phyloP scores from a whole-genome alignment of 2,797 vertebrate genomes.

The Melanotaenia parkinsoni region DNA sequence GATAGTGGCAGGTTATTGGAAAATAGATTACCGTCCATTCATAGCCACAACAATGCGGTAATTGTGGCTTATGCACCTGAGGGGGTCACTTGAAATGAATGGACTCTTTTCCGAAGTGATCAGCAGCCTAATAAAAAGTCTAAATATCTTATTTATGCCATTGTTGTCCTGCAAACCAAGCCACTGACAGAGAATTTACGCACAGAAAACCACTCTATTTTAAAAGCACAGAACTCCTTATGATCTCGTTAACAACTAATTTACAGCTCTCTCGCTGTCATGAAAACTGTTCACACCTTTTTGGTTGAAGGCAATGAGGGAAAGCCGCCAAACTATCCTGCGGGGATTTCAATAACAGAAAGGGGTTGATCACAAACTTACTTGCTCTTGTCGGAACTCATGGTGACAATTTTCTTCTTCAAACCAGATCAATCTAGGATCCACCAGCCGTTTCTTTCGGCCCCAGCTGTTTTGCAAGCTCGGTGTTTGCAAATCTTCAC shows the following conservation, averaged over 20 bases:
- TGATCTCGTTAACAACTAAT: neutral
- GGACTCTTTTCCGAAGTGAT: neutral
- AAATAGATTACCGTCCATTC: conserved; percentile 75
- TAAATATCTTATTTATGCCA: neutral
- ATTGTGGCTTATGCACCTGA: conserved; percentile 22
- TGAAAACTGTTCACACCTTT: neutral
- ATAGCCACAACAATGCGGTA: conserved; percentile 12
- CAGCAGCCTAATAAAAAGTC: neutral
- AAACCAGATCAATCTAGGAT: conserved; percentile 12
- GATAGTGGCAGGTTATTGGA: conserved; percentile 68
- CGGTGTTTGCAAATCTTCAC: conserved; percentile 9
- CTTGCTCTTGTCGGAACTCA: conserved; percentile 84
- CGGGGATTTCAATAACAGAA: neutral
- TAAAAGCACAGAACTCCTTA: neutral
- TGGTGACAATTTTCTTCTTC: conserved; percentile 46
- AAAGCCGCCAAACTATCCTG: neutral
- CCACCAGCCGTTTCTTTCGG: conserved; percentile 3
- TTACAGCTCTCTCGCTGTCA: conserved; percentile 4
- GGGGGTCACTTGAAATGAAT: conserved; percentile 10
- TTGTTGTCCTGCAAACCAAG: neutral
- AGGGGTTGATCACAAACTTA: conserved; percentile 67
- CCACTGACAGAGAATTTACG: conserved; percentile 31
- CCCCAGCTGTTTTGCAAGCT: neutral
- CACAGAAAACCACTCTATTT: neutral
- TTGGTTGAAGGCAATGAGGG: neutral